Evolutionary conservation across 2,888 invertebrate genomes (phyloP).

Genomic region (Liodrosophila aerea): DNA sequence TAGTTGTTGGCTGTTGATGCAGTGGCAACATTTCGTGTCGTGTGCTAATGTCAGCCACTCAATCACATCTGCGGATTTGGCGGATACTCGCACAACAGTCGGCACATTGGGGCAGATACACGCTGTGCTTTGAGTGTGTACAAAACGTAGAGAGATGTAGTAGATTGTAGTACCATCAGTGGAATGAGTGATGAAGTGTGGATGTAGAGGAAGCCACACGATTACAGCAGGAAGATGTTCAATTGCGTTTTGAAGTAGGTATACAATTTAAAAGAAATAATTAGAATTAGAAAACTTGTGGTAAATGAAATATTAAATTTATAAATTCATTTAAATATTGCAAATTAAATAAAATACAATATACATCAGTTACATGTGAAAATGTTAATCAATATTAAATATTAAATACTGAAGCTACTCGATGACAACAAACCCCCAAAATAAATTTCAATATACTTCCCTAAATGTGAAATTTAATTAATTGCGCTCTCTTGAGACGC

Average conservation of each 20-base stretch:
- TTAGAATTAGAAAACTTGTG: too few species aligned
- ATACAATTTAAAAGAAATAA: too few species aligned
- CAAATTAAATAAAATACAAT: too few species aligned
- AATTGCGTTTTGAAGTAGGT: too few species aligned
- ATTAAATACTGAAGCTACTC: too few species aligned
- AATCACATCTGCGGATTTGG: constrained; percentile 43
- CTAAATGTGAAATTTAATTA: background rate
- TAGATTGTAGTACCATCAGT: constrained; percentile 2
- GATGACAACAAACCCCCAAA: too few species aligned
- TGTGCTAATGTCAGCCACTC: constrained; percentile 61
- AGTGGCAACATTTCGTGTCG: constrained; percentile 39
- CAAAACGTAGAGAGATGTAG: constrained; percentile 5
- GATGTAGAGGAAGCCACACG: too few species aligned
- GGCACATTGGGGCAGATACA: constrained; percentile 16
- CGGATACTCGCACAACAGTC: constrained; percentile 15
- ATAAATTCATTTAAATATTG: too few species aligned
- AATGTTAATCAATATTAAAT: too few species aligned
- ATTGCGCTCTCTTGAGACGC: background rate
- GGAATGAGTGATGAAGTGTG: too few species aligned
- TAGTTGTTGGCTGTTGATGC: constrained; percentile 35
- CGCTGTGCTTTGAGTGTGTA: constrained; percentile 5
- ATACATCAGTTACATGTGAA: too few species aligned
- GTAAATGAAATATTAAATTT: too few species aligned
- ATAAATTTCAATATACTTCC: background rate
- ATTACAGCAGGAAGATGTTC: background rate